Evolutionary conservation across 1,140 invertebrate species (phyloP), one percentile per base, ranked within the genome.

Genomic region (Gonioctena quinquepunctata): DNA sequence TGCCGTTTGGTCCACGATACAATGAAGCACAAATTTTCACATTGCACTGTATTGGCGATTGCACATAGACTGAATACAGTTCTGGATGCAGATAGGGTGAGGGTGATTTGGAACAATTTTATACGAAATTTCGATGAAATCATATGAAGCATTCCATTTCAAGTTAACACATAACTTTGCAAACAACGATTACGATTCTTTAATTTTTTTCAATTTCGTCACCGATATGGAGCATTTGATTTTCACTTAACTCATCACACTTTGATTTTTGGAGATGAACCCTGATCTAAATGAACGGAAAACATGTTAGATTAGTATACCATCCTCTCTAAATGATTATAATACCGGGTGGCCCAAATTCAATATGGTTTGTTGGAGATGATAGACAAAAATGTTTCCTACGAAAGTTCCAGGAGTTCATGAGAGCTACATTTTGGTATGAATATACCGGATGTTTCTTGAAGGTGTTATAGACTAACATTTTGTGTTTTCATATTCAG

Each of bases 31-130:
- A 88, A 90, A 74, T 94, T 94, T 82, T 81, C 82, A 0, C 80
- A 89, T 61, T 90, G 90, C 65, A 95, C 93, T 0, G 90, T 95
- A 4, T 83, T 95, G 4, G 94, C 93, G 0, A 94, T 95, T 72
- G 93, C 93, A 11, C 93, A 95, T 84, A 85, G 93, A 27, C 82
- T 94, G 8, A 90, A 93, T 74, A 94, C 92, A 0, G 91, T 96
- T 25, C 91, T 96, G 88, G 92, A 95, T 77, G 90, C 88, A 68
- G 90, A 90, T 76, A 88, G 63, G 87, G 94, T 59, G 23, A 42
- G 33, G 75, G 91, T 93, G 0, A 88, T 94, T 85, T 88, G 13
- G 16, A 13, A 42, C 33, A 42, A 13, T 13, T n/a, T 42, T 8
- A 42, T 42, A 42, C 2, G 8, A n/a, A n/a, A n/a, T n/a, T 11